Conservation (phyloP, 1,140 invertebrate genomes). For the Calephelis virginiensis region DNA sequence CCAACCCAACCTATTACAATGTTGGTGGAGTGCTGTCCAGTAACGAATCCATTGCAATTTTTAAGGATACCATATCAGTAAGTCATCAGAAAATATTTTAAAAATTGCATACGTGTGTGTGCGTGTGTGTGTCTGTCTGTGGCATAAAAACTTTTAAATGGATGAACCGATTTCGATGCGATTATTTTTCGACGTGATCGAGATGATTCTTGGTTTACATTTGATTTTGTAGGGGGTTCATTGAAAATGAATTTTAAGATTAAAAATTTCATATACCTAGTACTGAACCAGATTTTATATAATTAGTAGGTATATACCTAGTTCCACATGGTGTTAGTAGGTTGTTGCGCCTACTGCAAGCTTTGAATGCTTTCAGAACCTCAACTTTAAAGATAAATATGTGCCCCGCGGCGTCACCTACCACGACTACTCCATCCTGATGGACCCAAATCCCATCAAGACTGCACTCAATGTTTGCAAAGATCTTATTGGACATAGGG, state of each 20-base stretch:
- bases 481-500: slow-evolving; percentile 88
- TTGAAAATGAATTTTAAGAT: too few relatives aligned
- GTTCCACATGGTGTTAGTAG: too few relatives aligned
- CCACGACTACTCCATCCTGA: slow-evolving; percentile 91
- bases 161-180: too few relatives aligned
- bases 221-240: too few relatives aligned
- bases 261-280: too few relatives aligned
- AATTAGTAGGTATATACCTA: too few relatives aligned
- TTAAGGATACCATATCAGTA: slow-evolving; percentile 90
- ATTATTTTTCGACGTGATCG: too few relatives aligned
- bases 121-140: too few relatives aligned
- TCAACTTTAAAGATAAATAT: slow-evolving; percentile 90
- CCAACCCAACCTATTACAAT: slow-evolving; percentile 88
- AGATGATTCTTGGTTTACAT: too few relatives aligned
- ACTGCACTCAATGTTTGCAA: slow-evolving; percentile 96
- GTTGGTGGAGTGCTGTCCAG: slow-evolving; percentile 95
- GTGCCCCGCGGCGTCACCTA: slow-evolving; percentile 90
- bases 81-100: slow-evolving; percentile 56
- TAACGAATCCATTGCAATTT: slow-evolving; percentile 86
- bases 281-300: too few relatives aligned
- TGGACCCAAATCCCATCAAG: slow-evolving; percentile 96
- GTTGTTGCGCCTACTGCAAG: neutral
- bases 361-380: slow-evolving; percentile 79
- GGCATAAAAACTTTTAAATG: too few relatives aligned
- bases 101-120: too few relatives aligned